Evolutionary conservation across 2,113 vertebrate species (phyloP), one percentile per base, ranked within the genome.

Genomic region (Athene cunicularia): DNA sequence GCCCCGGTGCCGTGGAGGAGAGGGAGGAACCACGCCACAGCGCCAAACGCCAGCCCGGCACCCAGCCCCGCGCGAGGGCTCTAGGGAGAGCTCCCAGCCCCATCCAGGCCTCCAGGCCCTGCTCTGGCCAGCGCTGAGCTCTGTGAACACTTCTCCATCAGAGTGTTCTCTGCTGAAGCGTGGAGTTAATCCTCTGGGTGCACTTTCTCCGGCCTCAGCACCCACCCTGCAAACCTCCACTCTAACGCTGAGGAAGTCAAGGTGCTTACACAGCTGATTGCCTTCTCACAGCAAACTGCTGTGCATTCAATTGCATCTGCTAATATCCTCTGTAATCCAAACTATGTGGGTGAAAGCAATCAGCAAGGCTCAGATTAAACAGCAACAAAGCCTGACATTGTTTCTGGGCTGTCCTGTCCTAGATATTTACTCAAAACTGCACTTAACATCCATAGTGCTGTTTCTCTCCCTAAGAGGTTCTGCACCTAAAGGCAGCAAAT

Each of bases 291-390:
- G 95, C 90, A 75, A 77, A 53, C 80, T 80, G 50, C 86, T 49
- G 80, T 37, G 86, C 88, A 47, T 82, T 90, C 95, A 95, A 87
- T 94, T 96, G 93, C 94, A 86, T 66, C 75, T 50, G 68, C 71
- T 96, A 95, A 96, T 94, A 92, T 90, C 89, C 88, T 91, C 94
- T 93, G 95, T 70, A 92, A 96, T 96, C 97, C 97, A 91, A 98
- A 96, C 90, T 95, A 95, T 90, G 94, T 66, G 91, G 86, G 71
- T 82, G 75, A 86, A 76, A 72, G 62, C 88, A 37, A 83, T 89
- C 95, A 92, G 93, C 91, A 96, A 96, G 92, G 96, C 96, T 98
- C 97, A 98, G 97, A 97, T 98, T 98, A 93, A 96, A 95, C 95
- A 96, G 92, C 96, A 95, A 45, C 87, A 62, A 72, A 82, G 77